Base-by-base conservation (phyloP, 2,113 vertebrate genomes). In the Furnarius figulus region DNA sequence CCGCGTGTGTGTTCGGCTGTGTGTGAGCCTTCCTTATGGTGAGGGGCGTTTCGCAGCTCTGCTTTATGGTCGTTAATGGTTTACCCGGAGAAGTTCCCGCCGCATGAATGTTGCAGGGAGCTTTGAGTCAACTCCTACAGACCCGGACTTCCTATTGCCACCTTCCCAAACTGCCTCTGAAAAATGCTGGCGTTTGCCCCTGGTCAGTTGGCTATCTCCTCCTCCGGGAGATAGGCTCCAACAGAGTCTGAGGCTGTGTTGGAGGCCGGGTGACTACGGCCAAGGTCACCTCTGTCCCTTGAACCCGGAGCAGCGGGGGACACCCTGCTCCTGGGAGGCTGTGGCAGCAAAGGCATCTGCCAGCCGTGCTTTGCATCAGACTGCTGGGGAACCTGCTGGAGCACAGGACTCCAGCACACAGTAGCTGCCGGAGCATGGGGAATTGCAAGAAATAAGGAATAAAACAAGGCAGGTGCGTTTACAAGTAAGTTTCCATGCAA, bases 61-160 rank as follows among this genome's bases (percentile, higher is more conserved):
- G 70, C 53, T 81, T 75, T 42, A 30, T n/a, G 65, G 67, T 78
- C 80, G 93, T 96, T 96, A 96, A 96, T 96, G 85, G 88, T 95
- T 97, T 87, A 95, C 87, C 78, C 68, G 70, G 61, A 76, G 46
- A 85, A 93, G 78, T 90, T 90, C 87, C 82, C 96, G 84, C 63
- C 85, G 89, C 81, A 27, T 67, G 76, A 56, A 70, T 86, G 75
- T 83, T 66, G 61, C 80, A 39, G 85, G 52, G 81, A 27, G 78
- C 39, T 86, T 83, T 49, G 58, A 95, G 85, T 53, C 78, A 81
- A 46, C 87, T 85, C 70, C 58, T 85, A 25, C 37, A 13, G 42
- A 61, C 35, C 42, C 40, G 20, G 47, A 56, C 85, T 92, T 71
- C 77, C 80, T 74, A 82, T 59, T 89, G 70, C 77, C 90, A 40